These are phyloP conservation scores for Trinectes maculatus DNA, from an alignment of 2,113 vertebrate species.

Conservation along the genomic window DNA sequence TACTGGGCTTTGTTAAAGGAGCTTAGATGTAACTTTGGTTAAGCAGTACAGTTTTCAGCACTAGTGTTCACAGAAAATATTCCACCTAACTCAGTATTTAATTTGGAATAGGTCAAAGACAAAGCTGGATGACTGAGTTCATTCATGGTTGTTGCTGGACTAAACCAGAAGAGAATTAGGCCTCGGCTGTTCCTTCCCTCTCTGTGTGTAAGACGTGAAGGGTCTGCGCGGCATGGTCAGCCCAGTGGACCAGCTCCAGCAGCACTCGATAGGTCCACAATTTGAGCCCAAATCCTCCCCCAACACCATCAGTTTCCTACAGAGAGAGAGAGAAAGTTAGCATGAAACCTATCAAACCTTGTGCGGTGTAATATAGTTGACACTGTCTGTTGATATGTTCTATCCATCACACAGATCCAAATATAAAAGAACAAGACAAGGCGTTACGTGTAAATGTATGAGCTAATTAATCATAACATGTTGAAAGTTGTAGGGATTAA, in stretches of 20 bases:
- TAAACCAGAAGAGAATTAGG: conserved; percentile 39
- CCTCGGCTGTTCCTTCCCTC: conserved; percentile 54
- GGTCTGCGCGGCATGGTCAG: conserved; percentile 72
- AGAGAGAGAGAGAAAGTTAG: conserved; percentile 11
- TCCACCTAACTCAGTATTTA: conserved; percentile 13
- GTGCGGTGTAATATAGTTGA: too few species aligned
- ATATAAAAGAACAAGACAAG: too few species aligned
- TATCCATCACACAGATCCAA: too few species aligned
- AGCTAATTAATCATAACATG: too few species aligned
- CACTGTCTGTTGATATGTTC: too few species aligned
- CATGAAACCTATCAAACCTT: too few species aligned
- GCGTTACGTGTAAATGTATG: too few species aligned
- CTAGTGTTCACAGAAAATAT: conserved; percentile 35
- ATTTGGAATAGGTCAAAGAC: conserved; percentile 29
- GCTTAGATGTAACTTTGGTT: conserved; percentile 57
- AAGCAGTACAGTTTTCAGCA: conserved; percentile 23
- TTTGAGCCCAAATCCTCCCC: conserved; percentile 74
- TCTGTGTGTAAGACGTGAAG: conserved; percentile 76
- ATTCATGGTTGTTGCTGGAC: conserved; percentile 8
- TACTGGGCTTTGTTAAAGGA: conserved; percentile 51
- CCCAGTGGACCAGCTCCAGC: conserved; percentile 83
- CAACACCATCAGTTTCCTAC: conserved; percentile 73
- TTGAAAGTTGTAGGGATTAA: too few species aligned
- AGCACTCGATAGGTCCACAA: conserved; percentile 82
- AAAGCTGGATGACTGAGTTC: conserved; percentile 54